phyloP scores from a whole-genome alignment of 2,888 invertebrate genomes.

The Lithophane ornitopus region DNA sequence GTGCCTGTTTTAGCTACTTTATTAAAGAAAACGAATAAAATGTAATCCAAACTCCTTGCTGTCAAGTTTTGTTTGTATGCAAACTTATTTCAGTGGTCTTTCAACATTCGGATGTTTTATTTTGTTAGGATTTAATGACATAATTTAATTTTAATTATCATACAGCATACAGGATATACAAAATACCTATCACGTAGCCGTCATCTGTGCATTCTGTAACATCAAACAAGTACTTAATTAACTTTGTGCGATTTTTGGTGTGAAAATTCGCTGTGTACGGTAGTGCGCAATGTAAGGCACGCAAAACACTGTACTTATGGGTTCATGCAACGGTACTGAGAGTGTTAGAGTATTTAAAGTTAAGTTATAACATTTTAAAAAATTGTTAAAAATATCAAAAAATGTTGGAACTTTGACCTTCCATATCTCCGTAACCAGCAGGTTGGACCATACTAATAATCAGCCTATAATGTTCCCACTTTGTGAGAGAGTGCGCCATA shows the following conservation, averaged over 20 bases:
- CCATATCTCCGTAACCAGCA: no score
- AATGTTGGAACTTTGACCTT: not conserved
- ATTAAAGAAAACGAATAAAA: conserved; percentile 17
- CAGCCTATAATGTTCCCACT: no score
- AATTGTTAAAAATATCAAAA: not conserved
- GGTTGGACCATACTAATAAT: no score
- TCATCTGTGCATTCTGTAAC: not conserved
- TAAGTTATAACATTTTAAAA: not conserved
- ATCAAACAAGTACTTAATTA: not conserved
- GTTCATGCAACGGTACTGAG: no score
- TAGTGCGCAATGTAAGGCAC: not conserved
- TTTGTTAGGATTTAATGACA: no score
- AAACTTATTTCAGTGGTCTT: not conserved
- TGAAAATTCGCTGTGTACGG: not conserved
- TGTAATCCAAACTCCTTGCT: conserved; percentile 13
- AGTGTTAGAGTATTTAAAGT: not conserved
- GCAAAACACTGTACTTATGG: not conserved
- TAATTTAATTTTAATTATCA: no score
- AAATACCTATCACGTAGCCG: not conserved
- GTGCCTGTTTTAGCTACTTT: not conserved
- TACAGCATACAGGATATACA: no score
- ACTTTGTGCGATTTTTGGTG: not conserved
- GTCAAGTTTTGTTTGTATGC: not conserved
- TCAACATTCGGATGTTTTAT: not conserved
- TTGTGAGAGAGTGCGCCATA: no score